Percentiles rank a stretch among this genome's conserved stretches.
These are phyloP conservation scores for Coelopa frigida DNA, from an alignment of 1,140 invertebrate species.

Conservation along the genomic window DNA sequence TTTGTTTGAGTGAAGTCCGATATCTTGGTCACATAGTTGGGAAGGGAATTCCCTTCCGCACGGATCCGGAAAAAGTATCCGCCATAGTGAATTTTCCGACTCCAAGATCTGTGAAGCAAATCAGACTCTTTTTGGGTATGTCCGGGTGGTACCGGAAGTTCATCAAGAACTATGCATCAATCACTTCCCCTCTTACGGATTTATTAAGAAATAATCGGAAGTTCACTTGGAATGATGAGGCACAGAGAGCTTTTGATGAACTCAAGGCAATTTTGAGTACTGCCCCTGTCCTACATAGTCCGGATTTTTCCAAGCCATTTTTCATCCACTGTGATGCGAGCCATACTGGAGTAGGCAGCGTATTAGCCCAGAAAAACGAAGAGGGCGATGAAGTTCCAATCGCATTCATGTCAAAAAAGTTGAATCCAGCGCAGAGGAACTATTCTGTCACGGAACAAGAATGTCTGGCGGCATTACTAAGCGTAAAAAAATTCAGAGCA, in stretches of 20 bases:
- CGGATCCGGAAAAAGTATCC: conserved; percentile 25
- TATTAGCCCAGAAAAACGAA: conserved; percentile 29
- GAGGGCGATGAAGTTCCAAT: conserved; percentile 17
- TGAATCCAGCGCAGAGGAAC: conserved; percentile 14
- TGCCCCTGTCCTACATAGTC: conserved; percentile 20
- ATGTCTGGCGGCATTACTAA: conserved; percentile 43
- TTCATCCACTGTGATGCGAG: conserved; percentile 15
- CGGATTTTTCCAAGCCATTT: conserved; percentile 20
- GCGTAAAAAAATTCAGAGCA: conserved; percentile 42
- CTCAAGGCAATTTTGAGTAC: conserved; percentile 14
- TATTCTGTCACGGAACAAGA: conserved; percentile 41
- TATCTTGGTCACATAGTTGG: conserved; percentile 17
- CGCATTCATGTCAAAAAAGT: conserved; percentile 12
- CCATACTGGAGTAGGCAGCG: conserved; percentile 14
- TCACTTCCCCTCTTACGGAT: conserved; percentile 25
- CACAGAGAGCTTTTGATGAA: conserved; percentile 12
- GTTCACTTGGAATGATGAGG: conserved; percentile 5
- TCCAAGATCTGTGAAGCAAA: conserved; percentile 26
- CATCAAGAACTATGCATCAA: conserved; percentile 28
- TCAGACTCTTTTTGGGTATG: conserved; percentile 46
- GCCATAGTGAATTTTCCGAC: conserved; percentile 13
- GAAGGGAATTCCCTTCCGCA: conserved; percentile 35
- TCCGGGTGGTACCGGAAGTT: conserved; percentile 40
- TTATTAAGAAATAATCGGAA: conserved; percentile 1
- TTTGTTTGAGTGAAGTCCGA: conserved; percentile 20